phyloP scores from a whole-genome alignment of 2,113 vertebrate species.

The Phalacrocorax brasilianus region DNA sequence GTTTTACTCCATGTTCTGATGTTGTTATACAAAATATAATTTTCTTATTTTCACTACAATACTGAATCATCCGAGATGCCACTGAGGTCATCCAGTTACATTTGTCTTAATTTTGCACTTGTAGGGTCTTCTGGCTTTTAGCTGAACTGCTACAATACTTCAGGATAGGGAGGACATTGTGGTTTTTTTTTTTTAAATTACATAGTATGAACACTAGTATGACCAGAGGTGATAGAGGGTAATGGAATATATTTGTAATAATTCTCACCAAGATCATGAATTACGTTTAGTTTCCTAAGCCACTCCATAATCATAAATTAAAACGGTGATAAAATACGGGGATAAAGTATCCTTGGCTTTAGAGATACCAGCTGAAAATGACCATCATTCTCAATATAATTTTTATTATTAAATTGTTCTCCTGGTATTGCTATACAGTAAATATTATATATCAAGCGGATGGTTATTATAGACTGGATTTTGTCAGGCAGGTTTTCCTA shows the following conservation, averaged over 20 bases:
- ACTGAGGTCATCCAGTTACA: neutral
- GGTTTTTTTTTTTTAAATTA: neutral
- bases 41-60: neutral
- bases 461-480: neutral
- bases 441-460: neutral
- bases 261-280: neutral
- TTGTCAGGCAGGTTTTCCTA: neutral
- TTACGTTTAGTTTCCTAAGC: slow-evolving; percentile 28
- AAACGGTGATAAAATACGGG: slow-evolving; percentile 17
- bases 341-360: slow-evolving; percentile 13
- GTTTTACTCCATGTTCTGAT: neutral
- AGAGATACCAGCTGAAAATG: slow-evolving; percentile 5
- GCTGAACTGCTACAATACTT: neutral
- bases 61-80: neutral
- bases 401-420: neutral
- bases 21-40: neutral
- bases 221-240: neutral
- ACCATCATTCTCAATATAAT: neutral
- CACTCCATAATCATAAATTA: slow-evolving; percentile 32
- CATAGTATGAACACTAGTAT: neutral
- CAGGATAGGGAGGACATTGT: neutral
- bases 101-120: slow-evolving; percentile 1
- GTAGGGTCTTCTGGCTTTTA: neutral
- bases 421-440: neutral
- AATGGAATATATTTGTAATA: slow-evolving; percentile 12